phyloP scores from a whole-genome alignment of 1,140 invertebrate species.

The Coenobita brevimanus region DNA sequence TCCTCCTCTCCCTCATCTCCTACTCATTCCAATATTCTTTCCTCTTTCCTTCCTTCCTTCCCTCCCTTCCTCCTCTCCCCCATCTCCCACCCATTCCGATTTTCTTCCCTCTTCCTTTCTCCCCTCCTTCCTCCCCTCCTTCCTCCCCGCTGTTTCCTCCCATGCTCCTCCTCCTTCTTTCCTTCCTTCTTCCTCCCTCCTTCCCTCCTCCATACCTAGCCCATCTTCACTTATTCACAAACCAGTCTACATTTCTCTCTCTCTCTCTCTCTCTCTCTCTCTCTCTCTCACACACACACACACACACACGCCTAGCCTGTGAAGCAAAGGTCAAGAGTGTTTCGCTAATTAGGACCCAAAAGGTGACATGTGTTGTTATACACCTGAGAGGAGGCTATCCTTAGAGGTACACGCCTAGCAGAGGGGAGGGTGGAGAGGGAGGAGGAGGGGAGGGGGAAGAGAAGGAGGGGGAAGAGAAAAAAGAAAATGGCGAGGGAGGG shows the following conservation, averaged over 20 bases:
- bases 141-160: not conserved
- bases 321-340: too few relatives aligned
- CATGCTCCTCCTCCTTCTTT: not conserved
- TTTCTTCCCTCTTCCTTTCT: too few relatives aligned
- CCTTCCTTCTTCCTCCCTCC: not conserved
- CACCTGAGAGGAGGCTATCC: too few relatives aligned
- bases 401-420: too few relatives aligned
- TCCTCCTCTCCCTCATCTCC: not conserved
- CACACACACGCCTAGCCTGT: too few relatives aligned
- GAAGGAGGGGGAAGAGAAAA: too few relatives aligned
- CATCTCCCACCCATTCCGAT: not conserved
- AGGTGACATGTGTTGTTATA: too few relatives aligned
- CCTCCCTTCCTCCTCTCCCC: not conserved
- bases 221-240: not conserved
- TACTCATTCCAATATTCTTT: not conserved
- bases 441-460: too few relatives aligned
- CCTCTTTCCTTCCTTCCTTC: not conserved
- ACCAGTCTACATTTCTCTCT: not conserved
- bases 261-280: constrained; percentile 30
- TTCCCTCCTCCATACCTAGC: not conserved
- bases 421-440: too few relatives aligned
- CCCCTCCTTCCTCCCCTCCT: not conserved
- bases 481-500: too few relatives aligned
- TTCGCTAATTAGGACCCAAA: too few relatives aligned
- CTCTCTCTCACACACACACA: constrained; percentile 5